Base-by-base conservation (phyloP, 1,140 invertebrate genomes). In the Conopomorpha cramerella region DNA sequence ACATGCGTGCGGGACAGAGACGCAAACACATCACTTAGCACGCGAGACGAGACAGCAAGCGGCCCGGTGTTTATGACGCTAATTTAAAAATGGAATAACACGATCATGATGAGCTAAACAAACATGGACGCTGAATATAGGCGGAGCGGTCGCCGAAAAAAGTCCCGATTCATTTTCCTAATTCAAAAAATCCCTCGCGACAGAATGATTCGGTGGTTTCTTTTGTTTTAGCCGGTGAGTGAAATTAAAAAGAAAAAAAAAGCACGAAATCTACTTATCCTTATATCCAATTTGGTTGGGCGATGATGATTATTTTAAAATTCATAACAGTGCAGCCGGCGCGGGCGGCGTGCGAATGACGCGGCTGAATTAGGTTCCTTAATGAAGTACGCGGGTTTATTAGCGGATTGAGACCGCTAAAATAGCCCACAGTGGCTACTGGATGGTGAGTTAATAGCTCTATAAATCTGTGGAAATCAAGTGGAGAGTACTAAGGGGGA, bases 61-160 rank as follows among this genome's bases (percentile, higher is more conserved):
- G 56, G 52, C 45, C 49, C 49, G 19, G 19, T 23, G 28, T 11
- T 11, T 4, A 3, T 53, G 48, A 55, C 36, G 54, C 63, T 66
- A 67, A 71, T 74, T 74, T 65, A 63, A 68, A 71, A 68, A 59
- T 53, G 49, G 55, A 65, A 68, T 74, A 74, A 74, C n/a, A n/a
- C n/a, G n/a, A 70, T 71, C 65, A 74, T 61, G 68, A 51, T 57
- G 55, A 62, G 45, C 54, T 63, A 74, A 74, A 74, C 67, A 72
- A 59, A 70, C 44, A 70, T 61, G 63, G 64, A 61, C 59, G 64
- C 70, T 62, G 66, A 65, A 63, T 65, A 68, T 63, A 62, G 60
- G 61, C 51, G 56, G 51, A n/a, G n/a, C n/a, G n/a, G n/a, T n/a
- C n/a, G n/a, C n/a, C n/a, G n/a, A n/a, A n/a, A 34, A 45, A 39